Evolutionary conservation across 2,113 vertebrate species (phyloP).

Genomic region (Loxodonta africana): DNA sequence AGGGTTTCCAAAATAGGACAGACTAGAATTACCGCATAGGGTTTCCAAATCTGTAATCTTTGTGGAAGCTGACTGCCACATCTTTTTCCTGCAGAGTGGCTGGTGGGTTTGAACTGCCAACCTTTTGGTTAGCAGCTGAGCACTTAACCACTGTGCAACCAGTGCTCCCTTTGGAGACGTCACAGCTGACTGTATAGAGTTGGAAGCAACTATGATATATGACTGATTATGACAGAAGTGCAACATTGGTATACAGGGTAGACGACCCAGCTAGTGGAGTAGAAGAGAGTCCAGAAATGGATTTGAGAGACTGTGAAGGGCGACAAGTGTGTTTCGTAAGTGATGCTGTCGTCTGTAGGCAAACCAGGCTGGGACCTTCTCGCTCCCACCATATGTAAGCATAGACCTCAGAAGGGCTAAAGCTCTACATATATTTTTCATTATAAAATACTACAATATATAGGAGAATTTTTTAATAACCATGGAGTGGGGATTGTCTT

Average conservation of each 20-base stretch:
- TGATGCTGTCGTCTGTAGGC: not conserved
- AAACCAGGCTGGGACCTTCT: not conserved
- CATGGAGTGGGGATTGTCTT: not conserved
- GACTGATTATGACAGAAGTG: not conserved
- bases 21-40: not conserved
- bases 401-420: not conserved
- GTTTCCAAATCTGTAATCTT: not conserved
- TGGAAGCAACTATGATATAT: not conserved
- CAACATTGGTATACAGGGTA: fast-evolving
- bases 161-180: not conserved
- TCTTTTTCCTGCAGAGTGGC: not conserved
- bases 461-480: not conserved
- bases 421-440: not conserved
- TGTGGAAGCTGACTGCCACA: not conserved
- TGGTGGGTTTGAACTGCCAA: not conserved
- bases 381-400: not conserved
- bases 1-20: not conserved
- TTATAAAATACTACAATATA: not conserved
- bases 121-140: not conserved
- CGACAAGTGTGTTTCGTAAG: not conserved
- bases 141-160: not conserved
- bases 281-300: not conserved
- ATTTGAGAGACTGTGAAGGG: not conserved
- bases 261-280: too few species aligned
- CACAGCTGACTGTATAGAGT: not conserved